Conservation (phyloP, 2,113 vertebrate genomes). For the Excalfactoria chinensis region DNA sequence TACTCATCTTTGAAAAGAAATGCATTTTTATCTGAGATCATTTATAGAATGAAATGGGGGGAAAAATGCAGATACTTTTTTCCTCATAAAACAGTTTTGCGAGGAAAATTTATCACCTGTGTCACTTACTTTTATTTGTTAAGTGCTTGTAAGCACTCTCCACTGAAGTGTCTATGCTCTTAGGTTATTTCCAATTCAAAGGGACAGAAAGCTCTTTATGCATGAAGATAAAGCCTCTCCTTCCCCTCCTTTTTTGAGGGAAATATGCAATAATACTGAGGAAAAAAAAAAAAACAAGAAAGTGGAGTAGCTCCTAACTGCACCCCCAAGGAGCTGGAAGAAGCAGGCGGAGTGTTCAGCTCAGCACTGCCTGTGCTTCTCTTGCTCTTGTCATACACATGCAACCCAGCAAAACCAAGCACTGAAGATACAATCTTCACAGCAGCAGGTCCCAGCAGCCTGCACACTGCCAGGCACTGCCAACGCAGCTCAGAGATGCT, state of each 20-base stretch:
- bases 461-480: neutral
- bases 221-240: neutral
- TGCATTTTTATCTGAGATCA: neutral
- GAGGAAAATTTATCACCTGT: neutral
- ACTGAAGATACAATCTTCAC: neutral
- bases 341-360: neutral
- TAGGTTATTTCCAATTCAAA: neutral
- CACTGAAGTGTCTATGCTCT: neutral
- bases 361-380: neutral
- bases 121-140: neutral
- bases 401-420: neutral
- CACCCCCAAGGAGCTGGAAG: accelerated
- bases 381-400: neutral
- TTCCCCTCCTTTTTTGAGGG: neutral
- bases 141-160: neutral
- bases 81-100: neutral
- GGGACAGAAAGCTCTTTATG: neutral
- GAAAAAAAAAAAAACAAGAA: neutral
- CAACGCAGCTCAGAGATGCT: neutral
- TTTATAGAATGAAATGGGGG: neutral
- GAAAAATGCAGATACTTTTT: neutral
- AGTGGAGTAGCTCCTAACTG: accelerated
- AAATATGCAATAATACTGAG: neutral
- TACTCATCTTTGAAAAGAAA: neutral
- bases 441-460: neutral